phyloP scores from a whole-genome alignment of 2,797 vertebrate species.

The Apogon hyalosoma region DNA sequence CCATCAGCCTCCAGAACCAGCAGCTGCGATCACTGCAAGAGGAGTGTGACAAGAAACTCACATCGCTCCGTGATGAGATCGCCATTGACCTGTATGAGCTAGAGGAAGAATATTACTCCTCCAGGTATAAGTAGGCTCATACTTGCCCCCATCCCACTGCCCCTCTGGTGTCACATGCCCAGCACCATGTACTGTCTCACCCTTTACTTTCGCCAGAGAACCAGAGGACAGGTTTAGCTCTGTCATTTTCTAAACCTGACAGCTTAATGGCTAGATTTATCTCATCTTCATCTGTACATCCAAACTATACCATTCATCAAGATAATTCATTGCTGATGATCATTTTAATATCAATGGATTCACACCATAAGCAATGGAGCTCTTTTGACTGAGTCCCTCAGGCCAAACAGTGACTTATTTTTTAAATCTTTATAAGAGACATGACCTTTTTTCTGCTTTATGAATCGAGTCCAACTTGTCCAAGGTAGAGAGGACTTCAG shows the following conservation, averaged over 20 bases:
- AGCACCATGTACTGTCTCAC: conserved; percentile 53
- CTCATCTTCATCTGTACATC: conserved; percentile 16
- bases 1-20: conserved; percentile 94
- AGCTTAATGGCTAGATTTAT: conserved; percentile 19
- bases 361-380: conserved; percentile 6
- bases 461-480: background rate
- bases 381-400: conserved; percentile 26
- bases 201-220: conserved; percentile 56
- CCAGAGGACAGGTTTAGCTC: conserved; percentile 40
- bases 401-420: conserved; percentile 12
- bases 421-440: conserved; percentile 48
- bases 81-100: conserved; percentile 98
- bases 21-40: conserved; percentile 94
- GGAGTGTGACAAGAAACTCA: conserved; percentile 97
- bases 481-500: conserved; percentile 9
- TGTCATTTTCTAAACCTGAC: conserved; percentile 24
- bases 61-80: conserved; percentile 93
- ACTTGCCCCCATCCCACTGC: conserved; percentile 59
- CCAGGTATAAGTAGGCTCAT: conserved; percentile 97
- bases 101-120: conserved; percentile 99
- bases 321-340: conserved; percentile 22
- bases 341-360: background rate
- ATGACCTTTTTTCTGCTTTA: conserved; percentile 23
- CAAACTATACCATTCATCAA: conserved; percentile 38
- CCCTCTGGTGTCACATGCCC: conserved; percentile 49